Conservation (phyloP, 2,797 vertebrate genomes). For the Anas capensis region DNA sequence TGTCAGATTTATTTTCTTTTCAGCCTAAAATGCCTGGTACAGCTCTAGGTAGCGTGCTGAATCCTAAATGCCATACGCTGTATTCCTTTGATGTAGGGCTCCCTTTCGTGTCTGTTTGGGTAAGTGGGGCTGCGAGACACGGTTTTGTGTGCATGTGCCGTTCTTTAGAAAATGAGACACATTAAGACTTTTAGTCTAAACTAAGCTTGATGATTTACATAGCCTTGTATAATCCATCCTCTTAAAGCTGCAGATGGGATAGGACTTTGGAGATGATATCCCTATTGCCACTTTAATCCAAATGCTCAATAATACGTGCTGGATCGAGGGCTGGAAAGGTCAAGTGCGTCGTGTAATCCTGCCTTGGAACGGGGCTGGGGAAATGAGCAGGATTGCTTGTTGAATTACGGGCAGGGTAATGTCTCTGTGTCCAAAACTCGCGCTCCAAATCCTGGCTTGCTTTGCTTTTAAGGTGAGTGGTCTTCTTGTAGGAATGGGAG, state of each 20-base stretch:
- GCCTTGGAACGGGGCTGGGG: not conserved
- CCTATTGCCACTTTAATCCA: slow-evolving; percentile 24
- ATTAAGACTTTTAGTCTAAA: not conserved
- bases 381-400: not conserved
- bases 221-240: not conserved
- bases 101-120: not conserved
- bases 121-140: not conserved
- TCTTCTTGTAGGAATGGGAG: not conserved
- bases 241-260: not conserved
- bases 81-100: not conserved
- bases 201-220: slow-evolving; percentile 1
- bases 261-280: slow-evolving; percentile 11
- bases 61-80: accelerated
- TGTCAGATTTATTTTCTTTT: not conserved
- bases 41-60: not conserved
- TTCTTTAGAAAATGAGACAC: not conserved
- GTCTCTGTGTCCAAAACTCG: not conserved
- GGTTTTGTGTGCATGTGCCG: not conserved
- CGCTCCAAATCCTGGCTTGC: not conserved
- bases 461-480: not conserved
- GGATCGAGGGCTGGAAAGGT: not conserved
- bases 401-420: not conserved
- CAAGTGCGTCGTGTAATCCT: not conserved
- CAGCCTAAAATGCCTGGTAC: not conserved
- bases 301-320: not conserved